These are phyloP conservation scores for Tenthredo distinguenda DNA, from an alignment of 2,888 invertebrate species.

Conservation along the genomic window DNA sequence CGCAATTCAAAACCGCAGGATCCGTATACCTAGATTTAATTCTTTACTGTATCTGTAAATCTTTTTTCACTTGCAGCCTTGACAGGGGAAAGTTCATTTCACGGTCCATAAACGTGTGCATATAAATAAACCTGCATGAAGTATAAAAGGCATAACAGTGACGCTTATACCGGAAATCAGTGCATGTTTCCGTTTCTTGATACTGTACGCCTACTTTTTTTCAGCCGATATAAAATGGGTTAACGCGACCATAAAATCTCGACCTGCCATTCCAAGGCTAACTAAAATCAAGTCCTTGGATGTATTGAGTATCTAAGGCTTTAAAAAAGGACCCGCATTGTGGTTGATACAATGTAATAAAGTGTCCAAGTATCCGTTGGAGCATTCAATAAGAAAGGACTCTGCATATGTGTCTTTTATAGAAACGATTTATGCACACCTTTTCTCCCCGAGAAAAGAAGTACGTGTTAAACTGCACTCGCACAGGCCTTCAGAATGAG, in stretches of 20 bases:
- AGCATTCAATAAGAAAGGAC: neutral
- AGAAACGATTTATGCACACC: neutral
- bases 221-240: neutral
- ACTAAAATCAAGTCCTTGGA: neutral
- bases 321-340: slow-evolving; percentile 30
- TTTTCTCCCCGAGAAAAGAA: neutral
- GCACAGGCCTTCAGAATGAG: slow-evolving; percentile 3
- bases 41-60: neutral
- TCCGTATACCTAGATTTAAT: neutral
- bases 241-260: neutral
- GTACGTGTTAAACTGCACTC: slow-evolving; percentile 5
- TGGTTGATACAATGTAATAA: neutral
- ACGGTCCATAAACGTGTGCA: slow-evolving; percentile 13
- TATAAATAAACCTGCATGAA: neutral
- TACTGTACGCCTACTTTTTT: neutral
- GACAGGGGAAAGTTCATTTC: slow-evolving; percentile 36
- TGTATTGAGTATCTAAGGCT: neutral
- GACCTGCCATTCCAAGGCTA: neutral
- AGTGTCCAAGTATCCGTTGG: neutral
- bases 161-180: slow-evolving; percentile 15
- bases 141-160: slow-evolving; percentile 14
- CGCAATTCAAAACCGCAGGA: neutral
- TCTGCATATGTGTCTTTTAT: neutral
- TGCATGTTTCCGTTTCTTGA: slow-evolving; percentile 25
- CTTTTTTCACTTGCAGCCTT: slow-evolving; percentile 27